Evolutionary conservation across 1,140 invertebrate species (phyloP).

Genomic region (Drosophila oshimai): DNA sequence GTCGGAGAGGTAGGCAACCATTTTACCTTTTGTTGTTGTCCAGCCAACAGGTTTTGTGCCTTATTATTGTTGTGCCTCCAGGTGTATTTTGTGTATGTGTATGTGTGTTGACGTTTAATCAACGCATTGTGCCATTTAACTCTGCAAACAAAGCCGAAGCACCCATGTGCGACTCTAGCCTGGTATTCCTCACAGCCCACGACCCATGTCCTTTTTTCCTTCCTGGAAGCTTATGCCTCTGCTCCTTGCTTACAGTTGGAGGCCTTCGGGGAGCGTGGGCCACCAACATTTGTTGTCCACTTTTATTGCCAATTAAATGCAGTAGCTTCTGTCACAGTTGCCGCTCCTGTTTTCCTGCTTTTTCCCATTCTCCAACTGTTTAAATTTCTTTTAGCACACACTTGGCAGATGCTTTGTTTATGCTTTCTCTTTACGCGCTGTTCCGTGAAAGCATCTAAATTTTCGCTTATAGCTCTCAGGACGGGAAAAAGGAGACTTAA

Average conservation of each 20-base stretch:
- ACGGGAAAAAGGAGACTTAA: not conserved
- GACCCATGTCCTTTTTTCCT: not conserved
- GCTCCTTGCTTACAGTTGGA: not conserved
- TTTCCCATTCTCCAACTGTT: not conserved
- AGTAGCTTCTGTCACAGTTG: conserved; percentile 44
- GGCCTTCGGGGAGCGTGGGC: not conserved
- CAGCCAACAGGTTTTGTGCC: conserved; percentile 60
- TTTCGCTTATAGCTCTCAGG: not conserved
- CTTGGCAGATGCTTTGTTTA: conserved; percentile 29
- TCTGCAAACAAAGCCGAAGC: conserved; percentile 60
- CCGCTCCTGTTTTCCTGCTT: not conserved
- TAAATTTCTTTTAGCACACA: conserved; percentile 44
- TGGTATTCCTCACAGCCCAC: not conserved
- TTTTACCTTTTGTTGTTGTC: conserved; percentile 18
- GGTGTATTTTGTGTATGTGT: conserved; percentile 4
- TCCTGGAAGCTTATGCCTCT: not conserved
- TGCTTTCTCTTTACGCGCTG: conserved; percentile 16
- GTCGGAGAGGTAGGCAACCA: conserved; percentile 12
- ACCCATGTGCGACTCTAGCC: conserved; percentile 33
- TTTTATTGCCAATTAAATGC: conserved; percentile 78
- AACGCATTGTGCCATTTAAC: conserved; percentile 74
- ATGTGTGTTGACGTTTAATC: conserved; percentile 69
- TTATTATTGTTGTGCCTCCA: conserved; percentile 54
- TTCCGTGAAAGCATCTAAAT: conserved; percentile 9
- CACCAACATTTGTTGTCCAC: conserved; percentile 55